Evolutionary conservation across 1,140 invertebrate species (phyloP).

Genomic region (Meloidogyne floridensis): DNA sequence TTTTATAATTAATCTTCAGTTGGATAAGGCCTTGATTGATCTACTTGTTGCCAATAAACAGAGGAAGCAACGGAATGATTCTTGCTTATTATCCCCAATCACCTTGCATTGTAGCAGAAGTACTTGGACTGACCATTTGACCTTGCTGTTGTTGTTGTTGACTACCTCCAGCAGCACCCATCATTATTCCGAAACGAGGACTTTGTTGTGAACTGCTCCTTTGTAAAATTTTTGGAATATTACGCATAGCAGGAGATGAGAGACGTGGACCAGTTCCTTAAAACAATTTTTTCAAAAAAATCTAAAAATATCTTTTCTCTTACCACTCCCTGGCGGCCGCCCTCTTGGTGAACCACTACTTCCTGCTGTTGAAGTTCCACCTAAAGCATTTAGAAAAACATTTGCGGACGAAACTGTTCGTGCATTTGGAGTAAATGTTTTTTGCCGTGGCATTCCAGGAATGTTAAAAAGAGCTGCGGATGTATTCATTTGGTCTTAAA

Average conservation of each 20-base stretch:
- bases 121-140: conserved; percentile 8
- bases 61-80: too few species aligned
- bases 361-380: not conserved
- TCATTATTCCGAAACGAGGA: conserved; percentile 12
- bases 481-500: conserved; percentile 26
- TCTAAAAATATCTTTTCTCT: not conserved
- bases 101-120: not conserved
- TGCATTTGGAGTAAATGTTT: conserved; percentile 28
- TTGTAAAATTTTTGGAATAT: conserved; percentile 27
- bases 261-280: conserved; percentile 16
- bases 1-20: too few species aligned
- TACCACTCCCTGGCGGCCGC: conserved; percentile 21
- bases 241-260: conserved; percentile 19
- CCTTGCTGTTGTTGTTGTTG: not conserved
- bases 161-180: not conserved
- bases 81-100: not conserved
- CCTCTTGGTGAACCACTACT: conserved; percentile 24
- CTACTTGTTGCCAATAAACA: too few species aligned
- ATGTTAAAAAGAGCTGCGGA: conserved; percentile 26
- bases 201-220: conserved; percentile 25
- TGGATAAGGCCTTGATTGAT: not conserved
- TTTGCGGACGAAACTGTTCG: conserved; percentile 4
- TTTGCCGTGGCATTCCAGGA: conserved; percentile 26
- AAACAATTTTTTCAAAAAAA: conserved; percentile 6
- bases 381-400: not conserved